Conservation (phyloP, 2,888 invertebrate genomes). For the Sepioteuthis lessoniana region DNA sequence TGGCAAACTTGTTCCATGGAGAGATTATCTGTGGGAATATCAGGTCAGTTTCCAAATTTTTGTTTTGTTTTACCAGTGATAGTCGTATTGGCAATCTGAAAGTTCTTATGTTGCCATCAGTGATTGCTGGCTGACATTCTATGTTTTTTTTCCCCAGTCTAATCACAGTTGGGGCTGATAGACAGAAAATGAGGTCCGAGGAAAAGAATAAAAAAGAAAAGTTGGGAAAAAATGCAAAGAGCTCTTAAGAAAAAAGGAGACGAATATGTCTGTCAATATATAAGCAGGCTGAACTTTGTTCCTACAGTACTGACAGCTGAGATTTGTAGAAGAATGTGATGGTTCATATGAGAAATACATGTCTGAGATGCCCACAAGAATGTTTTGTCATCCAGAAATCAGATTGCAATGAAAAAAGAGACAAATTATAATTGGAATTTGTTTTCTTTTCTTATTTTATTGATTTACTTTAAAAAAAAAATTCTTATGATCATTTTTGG, state of each 20-base stretch:
- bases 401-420: not conserved
- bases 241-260: not conserved
- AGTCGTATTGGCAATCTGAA: not conserved
- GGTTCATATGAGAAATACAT: not conserved
- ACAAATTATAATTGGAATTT: constrained; percentile 2
- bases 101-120: constrained; percentile 18
- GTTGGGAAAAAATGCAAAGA: not conserved
- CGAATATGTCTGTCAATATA: not conserved
- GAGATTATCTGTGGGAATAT: not conserved
- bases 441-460: not conserved
- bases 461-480: not conserved
- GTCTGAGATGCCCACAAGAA: not conserved
- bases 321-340: not conserved
- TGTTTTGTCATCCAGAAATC: not conserved
- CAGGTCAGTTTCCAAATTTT: not conserved
- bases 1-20: not conserved
- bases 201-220: not conserved
- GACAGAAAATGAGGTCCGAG: too few species aligned
- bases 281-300: not conserved
- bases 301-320: not conserved
- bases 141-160: not conserved
- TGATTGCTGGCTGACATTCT: constrained; percentile 16
- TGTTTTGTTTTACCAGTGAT: not conserved
- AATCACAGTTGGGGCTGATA: not conserved
- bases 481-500: not conserved